Conservation (phyloP, 2,113 vertebrate species). For the Catharus bicknelli region DNA sequence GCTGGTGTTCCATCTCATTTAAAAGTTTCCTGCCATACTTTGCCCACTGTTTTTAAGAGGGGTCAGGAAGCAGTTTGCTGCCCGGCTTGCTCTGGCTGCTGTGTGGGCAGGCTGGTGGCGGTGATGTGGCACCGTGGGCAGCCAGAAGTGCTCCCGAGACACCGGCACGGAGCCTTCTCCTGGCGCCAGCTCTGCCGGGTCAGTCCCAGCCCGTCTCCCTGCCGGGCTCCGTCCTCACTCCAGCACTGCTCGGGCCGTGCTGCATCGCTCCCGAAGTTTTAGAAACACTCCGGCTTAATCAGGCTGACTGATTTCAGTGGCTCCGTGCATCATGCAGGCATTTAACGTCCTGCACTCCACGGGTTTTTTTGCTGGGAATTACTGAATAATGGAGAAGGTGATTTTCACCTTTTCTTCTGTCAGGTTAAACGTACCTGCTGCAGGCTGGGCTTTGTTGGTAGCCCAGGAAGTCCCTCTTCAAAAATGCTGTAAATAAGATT, state of each 20-base stretch:
- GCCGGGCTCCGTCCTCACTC: not conserved
- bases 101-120: not conserved
- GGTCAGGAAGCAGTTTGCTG: not conserved
- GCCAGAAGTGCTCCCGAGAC: not conserved
- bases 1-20: not conserved
- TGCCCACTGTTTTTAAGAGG: not conserved
- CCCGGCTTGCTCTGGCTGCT: not conserved
- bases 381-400: constrained; percentile 5
- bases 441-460: not conserved
- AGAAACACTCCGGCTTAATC: not conserved
- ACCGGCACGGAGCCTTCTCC: not conserved
- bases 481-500: not conserved
- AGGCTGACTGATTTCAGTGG: not conserved
- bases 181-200: not conserved
- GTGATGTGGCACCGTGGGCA: constrained; percentile 3
- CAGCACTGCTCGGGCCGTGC: not conserved
- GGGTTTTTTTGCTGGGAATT: not conserved
- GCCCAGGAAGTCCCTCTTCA: not conserved
- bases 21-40: constrained; percentile 55
- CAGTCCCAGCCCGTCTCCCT: not conserved
- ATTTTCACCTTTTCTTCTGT: not conserved
- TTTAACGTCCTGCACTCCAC: not conserved
- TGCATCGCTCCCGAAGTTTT: not conserved
- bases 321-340: not conserved
- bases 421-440: rapidly evolving